Evolutionary conservation across 53 echinoderm and acorn worm species (phyloP).

Genomic region (Hippasteria phrygiana): DNA sequence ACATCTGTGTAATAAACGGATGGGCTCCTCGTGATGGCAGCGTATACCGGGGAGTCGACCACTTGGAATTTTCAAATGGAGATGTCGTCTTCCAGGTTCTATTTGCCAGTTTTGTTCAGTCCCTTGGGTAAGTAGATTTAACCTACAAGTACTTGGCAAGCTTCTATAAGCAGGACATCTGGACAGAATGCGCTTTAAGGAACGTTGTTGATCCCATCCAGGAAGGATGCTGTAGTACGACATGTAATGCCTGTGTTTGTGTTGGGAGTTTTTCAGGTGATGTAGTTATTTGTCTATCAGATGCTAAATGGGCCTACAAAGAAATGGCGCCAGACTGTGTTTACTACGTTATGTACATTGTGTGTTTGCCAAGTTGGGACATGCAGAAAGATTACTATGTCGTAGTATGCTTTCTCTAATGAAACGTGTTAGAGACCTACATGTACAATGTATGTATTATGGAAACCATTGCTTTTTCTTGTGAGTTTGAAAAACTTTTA

Average conservation of each 20-base stretch:
- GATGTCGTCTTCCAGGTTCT: constrained; percentile 9
- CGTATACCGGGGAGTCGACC: constrained; percentile 15
- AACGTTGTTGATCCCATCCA: not conserved
- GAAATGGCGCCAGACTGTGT: no score
- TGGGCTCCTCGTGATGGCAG: not conserved
- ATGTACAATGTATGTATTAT: no score
- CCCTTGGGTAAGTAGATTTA: constrained; percentile 30
- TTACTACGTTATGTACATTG: no score
- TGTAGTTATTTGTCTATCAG: no score
- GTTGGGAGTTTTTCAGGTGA: not conserved
- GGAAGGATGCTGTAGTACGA: not conserved
- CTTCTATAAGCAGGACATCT: not conserved
- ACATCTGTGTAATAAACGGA: not conserved
- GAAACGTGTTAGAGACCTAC: no score
- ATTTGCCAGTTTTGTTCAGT: constrained; percentile 6
- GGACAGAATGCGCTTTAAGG: not conserved
- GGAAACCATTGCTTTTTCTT: no score
- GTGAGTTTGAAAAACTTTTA: no score
- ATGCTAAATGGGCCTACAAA: no score
- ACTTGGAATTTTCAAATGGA: constrained; percentile 14
- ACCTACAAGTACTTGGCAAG: not conserved
- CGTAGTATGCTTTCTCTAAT: no score
- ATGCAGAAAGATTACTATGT: no score
- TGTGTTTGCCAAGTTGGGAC: no score
- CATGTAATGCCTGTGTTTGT: not conserved